Evolutionary conservation across 1,140 invertebrate species (phyloP).

Genomic region (Drosophila equinoxialis): DNA sequence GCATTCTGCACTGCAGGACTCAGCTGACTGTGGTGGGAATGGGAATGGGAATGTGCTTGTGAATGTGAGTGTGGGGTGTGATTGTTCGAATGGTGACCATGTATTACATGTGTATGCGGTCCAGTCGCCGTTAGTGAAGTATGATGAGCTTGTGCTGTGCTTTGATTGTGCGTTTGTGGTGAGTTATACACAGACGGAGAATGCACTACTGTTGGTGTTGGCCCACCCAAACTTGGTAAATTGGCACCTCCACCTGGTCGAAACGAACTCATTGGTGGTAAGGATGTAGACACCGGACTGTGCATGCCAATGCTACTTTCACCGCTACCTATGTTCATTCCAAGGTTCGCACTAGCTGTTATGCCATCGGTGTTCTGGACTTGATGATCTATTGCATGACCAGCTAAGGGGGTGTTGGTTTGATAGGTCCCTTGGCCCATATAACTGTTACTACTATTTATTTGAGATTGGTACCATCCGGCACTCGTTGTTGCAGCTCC

Average conservation of each 20-base stretch:
- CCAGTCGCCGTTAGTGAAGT: slow-evolving; percentile 84
- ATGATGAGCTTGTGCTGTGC: slow-evolving; percentile 80
- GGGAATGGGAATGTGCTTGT: slow-evolving; percentile 82
- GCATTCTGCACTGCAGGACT: slow-evolving; percentile 86
- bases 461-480: slow-evolving; percentile 79
- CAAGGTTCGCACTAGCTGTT: slow-evolving; percentile 38
- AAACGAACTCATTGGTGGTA: slow-evolving; percentile 97
- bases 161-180: slow-evolving; percentile 83
- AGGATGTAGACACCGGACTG: slow-evolving; percentile 85
- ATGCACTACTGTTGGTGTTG: slow-evolving; percentile 49
- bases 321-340: slow-evolving; percentile 52
- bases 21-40: slow-evolving; percentile 80
- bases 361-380: slow-evolving; percentile 69
- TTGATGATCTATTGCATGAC: slow-evolving; percentile 69
- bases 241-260: slow-evolving; percentile 86
- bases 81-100: slow-evolving; percentile 83
- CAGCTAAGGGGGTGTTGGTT: slow-evolving; percentile 57
- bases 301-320: slow-evolving; percentile 66
- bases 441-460: slow-evolving; percentile 54
- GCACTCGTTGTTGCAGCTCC: slow-evolving; percentile 59
- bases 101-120: slow-evolving; percentile 68
- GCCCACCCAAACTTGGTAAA: slow-evolving; percentile 76
- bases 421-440: slow-evolving; percentile 74
- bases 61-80: slow-evolving; percentile 66
- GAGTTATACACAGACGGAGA: slow-evolving; percentile 81